Percentiles rank a stretch among this genome's conserved stretches.
phyloP scores from a whole-genome alignment of 2,888 invertebrate genomes.

The Euplexia lucipara region DNA sequence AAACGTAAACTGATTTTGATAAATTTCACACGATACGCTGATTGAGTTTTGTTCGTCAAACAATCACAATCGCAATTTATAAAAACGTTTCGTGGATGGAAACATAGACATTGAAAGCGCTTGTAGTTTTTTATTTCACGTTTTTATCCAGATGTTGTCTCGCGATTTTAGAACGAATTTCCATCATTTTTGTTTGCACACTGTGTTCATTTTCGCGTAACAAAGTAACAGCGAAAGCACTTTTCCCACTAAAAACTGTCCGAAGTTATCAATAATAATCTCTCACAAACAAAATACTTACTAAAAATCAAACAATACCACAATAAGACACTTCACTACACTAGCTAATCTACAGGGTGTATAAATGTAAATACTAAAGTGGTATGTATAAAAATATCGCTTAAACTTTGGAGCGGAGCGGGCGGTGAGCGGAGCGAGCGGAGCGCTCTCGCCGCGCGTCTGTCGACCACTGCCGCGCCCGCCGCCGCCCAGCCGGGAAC shows the following conservation, averaged over 20 bases:
- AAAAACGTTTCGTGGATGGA: constrained; percentile 16
- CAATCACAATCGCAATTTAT: constrained; percentile 30
- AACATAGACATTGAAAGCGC: constrained; percentile 6
- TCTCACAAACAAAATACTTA: constrained; percentile 41
- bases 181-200: background rate
- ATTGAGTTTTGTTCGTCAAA: constrained; percentile 33
- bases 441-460: constrained; percentile 62
- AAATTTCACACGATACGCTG: constrained; percentile 36
- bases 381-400: constrained; percentile 65
- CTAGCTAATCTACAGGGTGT: constrained; percentile 66
- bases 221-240: constrained; percentile 16
- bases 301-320: constrained; percentile 64
- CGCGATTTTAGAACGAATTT: background rate
- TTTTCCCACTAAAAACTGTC: constrained; percentile 20
- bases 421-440: constrained; percentile 55
- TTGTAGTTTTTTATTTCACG: constrained; percentile 8
- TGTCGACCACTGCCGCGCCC: constrained; percentile 61
- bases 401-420: constrained; percentile 61
- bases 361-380: constrained; percentile 64
- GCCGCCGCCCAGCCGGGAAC: constrained; percentile 14
- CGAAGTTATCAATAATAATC: background rate
- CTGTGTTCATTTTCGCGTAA: background rate
- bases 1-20: constrained; percentile 43
- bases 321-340: constrained; percentile 68
- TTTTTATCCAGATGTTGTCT: background rate